Conservation (phyloP, 2,797 vertebrate genomes). For the Trematomus bernacchii region DNA sequence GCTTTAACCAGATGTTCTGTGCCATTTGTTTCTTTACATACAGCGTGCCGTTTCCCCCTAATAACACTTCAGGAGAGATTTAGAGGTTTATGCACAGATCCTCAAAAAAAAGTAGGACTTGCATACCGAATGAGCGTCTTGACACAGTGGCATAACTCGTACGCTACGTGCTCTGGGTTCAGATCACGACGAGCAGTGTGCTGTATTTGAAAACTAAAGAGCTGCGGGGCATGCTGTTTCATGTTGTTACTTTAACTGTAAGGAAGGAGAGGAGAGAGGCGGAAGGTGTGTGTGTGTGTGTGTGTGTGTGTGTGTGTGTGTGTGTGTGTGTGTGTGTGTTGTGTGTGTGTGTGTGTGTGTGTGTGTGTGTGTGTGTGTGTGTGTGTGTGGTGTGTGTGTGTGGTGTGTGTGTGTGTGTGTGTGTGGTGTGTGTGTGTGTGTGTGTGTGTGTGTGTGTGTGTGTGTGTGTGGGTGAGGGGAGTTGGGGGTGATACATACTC, state of each 20-base stretch:
- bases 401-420: not conserved
- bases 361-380: conserved; percentile 19
- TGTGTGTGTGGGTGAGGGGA: too few species aligned
- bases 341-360: not conserved
- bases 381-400: conserved; percentile 33
- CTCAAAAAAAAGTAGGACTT: conserved; percentile 49
- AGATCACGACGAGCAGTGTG: conserved; percentile 63
- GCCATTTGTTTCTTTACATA: conserved; percentile 78
- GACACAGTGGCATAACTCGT: conserved; percentile 72
- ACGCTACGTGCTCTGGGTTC: conserved; percentile 77
- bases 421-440: conserved; percentile 29
- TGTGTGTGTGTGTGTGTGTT: not conserved
- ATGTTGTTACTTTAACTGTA: conserved; percentile 69
- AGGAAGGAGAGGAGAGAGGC: conserved; percentile 47
- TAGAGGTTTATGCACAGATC: conserved; percentile 68
- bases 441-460: not conserved
- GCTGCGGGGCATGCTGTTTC: conserved; percentile 76
- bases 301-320: conserved; percentile 12
- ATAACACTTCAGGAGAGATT: conserved; percentile 78
- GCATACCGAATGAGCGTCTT: conserved; percentile 71
- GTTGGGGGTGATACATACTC: conserved; percentile 61
- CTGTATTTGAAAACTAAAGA: conserved; percentile 71
- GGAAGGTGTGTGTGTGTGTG: conserved; percentile 46
- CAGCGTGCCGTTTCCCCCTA: conserved; percentile 50
- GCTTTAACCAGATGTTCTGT: conserved; percentile 74